Percentiles rank a stretch among this genome's conserved stretches.
Conservation (phyloP, 1,140 invertebrate species). For the Dryas iulia region DNA sequence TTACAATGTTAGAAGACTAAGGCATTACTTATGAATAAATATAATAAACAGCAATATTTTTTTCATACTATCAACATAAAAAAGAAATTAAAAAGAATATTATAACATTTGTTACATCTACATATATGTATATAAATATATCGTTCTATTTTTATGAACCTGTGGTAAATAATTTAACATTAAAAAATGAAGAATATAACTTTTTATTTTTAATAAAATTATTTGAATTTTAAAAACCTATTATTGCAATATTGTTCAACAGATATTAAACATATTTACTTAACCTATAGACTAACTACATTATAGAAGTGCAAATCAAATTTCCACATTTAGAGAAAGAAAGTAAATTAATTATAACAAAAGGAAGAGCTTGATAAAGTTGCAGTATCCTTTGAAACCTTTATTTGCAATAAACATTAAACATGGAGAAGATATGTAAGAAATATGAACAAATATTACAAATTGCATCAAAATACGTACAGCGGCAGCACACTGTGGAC, state of each 20-base stretch:
- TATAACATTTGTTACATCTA: too few relatives aligned
- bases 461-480: constrained; percentile 1
- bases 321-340: background rate
- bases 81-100: too few relatives aligned
- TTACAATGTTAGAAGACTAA: too few relatives aligned
- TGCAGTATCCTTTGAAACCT: background rate
- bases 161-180: too few relatives aligned
- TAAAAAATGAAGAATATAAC: too few relatives aligned
- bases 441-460: background rate
- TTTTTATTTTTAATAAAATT: too few relatives aligned
- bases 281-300: background rate
- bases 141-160: too few relatives aligned
- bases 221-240: too few relatives aligned
- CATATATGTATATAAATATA: too few relatives aligned
- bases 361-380: background rate
- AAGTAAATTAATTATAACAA: background rate
- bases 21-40: too few relatives aligned
- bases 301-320: background rate
- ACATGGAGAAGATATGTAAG: background rate
- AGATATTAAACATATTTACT: background rate
- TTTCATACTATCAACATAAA: too few relatives aligned
- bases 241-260: background rate
- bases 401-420: background rate
- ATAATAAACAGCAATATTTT: too few relatives aligned
- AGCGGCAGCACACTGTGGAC: constrained; percentile 10